These are phyloP conservation scores for Agrotis clavis DNA, from an alignment of 2,888 invertebrate species.

Conservation along the genomic window DNA sequence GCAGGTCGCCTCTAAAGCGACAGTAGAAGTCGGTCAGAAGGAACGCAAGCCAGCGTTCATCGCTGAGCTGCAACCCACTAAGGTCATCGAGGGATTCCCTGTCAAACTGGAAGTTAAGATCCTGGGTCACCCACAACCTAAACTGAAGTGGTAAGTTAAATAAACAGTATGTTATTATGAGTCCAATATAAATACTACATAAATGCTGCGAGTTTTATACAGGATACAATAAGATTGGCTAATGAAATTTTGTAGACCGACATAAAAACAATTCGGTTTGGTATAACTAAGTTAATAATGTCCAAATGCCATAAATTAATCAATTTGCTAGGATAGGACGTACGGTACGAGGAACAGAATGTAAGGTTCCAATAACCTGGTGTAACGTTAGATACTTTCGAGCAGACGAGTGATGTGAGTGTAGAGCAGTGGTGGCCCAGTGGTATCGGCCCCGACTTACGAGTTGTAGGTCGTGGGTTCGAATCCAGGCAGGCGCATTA, in stretches of 20 bases:
- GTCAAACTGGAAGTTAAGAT: slow-evolving; percentile 95
- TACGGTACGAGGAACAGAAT: too few species aligned
- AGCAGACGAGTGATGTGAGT: too few species aligned
- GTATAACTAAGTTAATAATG: too few species aligned
- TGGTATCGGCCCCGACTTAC: too few species aligned
- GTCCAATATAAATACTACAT: neutral
- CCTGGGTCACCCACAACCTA: slow-evolving; percentile 95
- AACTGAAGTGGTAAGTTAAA: slow-evolving; percentile 93
- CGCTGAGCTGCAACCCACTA: slow-evolving; percentile 93
- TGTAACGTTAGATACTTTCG: too few species aligned
- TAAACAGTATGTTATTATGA: neutral
- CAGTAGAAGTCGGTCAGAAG: slow-evolving; percentile 91
- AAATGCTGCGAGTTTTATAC: neutral
- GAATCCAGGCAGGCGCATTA: too few species aligned
- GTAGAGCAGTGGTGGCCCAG: too few species aligned
- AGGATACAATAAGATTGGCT: neutral
- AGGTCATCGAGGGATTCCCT: slow-evolving; percentile 96
- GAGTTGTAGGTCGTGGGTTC: too few species aligned
- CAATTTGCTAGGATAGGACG: too few species aligned
- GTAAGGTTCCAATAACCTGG: too few species aligned
- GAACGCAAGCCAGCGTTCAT: slow-evolving; percentile 95
- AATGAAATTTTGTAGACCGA: neutral
- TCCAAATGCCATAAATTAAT: too few species aligned
- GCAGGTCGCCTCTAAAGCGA: slow-evolving; percentile 91
- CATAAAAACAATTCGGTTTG: neutral